Base-by-base conservation (phyloP, 2,113 vertebrate species). In the Oncorhynchus gorbuscha region DNA sequence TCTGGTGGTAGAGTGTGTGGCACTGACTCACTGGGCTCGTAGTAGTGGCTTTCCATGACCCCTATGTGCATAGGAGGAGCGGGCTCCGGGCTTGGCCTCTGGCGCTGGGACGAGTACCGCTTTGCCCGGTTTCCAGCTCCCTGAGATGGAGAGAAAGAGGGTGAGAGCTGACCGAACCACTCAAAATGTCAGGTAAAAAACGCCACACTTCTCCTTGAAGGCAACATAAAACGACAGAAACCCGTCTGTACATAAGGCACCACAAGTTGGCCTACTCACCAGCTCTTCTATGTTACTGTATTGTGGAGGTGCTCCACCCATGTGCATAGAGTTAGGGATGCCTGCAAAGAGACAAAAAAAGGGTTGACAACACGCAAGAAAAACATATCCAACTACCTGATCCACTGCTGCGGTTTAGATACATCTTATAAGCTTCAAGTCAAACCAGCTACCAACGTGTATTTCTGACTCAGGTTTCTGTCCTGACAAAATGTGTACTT, bases 31-130 rank as follows among this genome's bases (percentile, higher is more conserved):
- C 98, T 55, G 90, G 97, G 94, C 51, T 99, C 98, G 0, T 98
- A 99, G 92, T 96, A 99, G 91, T 97, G 97, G 67, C 97, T 95
- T 80, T 99, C 98, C 97, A 99, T 92, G 86, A 99, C 96, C 72
- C 97, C 97, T 85, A 99, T 95, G 85, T 99, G 98, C 90, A 99
- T 91, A 30, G 98, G 94, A 0, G 97, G 94, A 0, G 97, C 95
- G 0, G 97, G 95, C 58, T 97, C 97, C 0, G 96, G 96, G 0
- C 97, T 96, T 0, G 96, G 85, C 71, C 98, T 93, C 89, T 99
- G 97, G 3, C 98, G 89, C 82, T 99, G 98, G 0, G 98, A 97
- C 0, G 98, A 99, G 88, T 99, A 99, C 24, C 97, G 96, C 26
- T 99, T 99, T 65, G 96, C 98, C 0, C 97, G 94, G 18, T 94